Evolutionary conservation across 1,140 invertebrate genomes (phyloP).

Genomic region (Drosophila tsacasi): DNA sequence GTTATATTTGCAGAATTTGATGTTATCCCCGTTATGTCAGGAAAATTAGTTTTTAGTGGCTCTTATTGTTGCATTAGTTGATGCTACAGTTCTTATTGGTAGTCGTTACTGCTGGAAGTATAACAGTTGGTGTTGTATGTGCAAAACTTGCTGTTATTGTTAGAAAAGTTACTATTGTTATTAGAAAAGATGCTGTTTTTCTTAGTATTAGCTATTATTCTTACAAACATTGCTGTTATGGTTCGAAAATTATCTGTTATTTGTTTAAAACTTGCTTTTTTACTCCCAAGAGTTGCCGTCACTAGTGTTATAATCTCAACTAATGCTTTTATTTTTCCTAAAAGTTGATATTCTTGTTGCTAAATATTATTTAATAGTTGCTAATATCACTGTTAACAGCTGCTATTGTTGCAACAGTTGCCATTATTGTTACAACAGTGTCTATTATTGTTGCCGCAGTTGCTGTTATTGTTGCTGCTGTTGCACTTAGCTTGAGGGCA

Average conservation of each 20-base stretch:
- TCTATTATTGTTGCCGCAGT: background rate
- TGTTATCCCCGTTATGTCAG: background rate
- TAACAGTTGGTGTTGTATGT: background rate
- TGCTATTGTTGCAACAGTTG: background rate
- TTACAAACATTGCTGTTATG: no score
- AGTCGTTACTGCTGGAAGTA: background rate
- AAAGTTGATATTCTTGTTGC: background rate
- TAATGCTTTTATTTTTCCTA: background rate
- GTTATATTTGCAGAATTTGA: background rate
- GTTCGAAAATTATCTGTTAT: no score
- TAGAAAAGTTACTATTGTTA: no score
- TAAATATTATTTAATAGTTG: background rate
- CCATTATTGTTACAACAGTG: background rate
- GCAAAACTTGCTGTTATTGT: no score
- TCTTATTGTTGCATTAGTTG: background rate
- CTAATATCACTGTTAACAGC: background rate
- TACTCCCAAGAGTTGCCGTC: background rate
- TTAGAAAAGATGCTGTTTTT: no score
- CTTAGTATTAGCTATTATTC: no score
- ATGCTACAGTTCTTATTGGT: rapidly evolving
- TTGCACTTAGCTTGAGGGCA: constrained; percentile 59
- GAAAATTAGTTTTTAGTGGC: background rate
- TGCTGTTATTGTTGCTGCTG: constrained; percentile 23
- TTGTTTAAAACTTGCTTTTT: no score
- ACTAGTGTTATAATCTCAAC: background rate